phyloP scores from a whole-genome alignment of 1,140 invertebrate genomes.

The Drosophila sp. region DNA sequence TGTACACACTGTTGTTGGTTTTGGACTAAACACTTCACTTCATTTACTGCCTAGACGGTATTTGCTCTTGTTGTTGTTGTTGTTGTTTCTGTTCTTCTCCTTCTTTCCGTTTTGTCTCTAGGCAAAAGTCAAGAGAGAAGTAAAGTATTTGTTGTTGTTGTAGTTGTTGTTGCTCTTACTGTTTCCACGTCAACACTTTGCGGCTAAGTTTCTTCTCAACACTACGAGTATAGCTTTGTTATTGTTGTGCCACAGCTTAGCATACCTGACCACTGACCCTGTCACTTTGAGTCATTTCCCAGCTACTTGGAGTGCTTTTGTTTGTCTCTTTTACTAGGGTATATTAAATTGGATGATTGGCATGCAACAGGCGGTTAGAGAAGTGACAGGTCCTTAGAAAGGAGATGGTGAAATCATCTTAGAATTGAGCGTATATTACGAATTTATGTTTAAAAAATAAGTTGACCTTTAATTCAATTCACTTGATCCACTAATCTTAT shows the following conservation, averaged over 20 bases:
- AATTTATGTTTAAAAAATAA: no score
- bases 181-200: slow-evolving; percentile 11
- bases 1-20: background rate
- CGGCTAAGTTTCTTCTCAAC: slow-evolving; percentile 10
- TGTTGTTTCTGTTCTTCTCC: no score
- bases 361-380: no score
- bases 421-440: no score
- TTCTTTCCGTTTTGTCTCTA: background rate
- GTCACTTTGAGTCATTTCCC: slow-evolving; percentile 11
- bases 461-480: no score
- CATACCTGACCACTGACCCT: slow-evolving; percentile 24
- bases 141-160: slow-evolving; percentile 1
- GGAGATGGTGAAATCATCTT: no score
- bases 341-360: no score
- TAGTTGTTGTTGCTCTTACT: slow-evolving; percentile 1
- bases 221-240: slow-evolving; percentile 33
- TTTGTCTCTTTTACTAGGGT: slow-evolving; percentile 2
- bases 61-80: background rate
- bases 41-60: slow-evolving; percentile 8
- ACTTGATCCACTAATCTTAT: no score
- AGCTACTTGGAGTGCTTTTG: background rate
- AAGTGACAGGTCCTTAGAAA: no score
- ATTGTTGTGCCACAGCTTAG: slow-evolving; percentile 19
- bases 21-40: slow-evolving; percentile 7
- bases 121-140: slow-evolving; percentile 1